phyloP scores from a whole-genome alignment of 2,888 invertebrate genomes.

The Gymnosoma rotundatum region DNA sequence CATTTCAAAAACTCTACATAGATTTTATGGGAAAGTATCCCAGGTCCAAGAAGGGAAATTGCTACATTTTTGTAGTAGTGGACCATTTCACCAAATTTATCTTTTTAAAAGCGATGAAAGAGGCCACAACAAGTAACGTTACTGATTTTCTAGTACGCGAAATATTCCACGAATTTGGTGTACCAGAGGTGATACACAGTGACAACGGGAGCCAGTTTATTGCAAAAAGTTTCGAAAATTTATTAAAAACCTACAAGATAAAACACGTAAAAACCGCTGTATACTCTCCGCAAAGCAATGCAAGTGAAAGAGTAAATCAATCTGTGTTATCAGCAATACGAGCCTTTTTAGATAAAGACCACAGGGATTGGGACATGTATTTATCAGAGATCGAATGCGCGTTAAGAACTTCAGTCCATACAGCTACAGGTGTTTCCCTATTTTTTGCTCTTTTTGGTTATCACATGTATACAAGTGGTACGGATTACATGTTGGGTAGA shows the following conservation, averaged over 20 bases:
- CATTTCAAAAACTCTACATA: conserved; percentile 40
- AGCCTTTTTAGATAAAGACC: conserved; percentile 31
- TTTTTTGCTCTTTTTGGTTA: neutral
- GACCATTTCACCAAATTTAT: neutral
- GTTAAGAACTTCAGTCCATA: conserved; percentile 30
- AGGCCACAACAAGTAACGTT: neutral
- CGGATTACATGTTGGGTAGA: conserved; percentile 28
- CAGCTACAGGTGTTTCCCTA: neutral
- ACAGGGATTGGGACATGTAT: conserved; percentile 18
- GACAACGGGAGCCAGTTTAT: too few species aligned
- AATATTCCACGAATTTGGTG: neutral
- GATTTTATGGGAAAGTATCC: conserved; percentile 69
- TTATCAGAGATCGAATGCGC: conserved; percentile 21
- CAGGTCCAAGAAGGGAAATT: conserved; percentile 46
- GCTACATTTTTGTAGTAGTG: conserved; percentile 43
- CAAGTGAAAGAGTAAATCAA: too few species aligned
- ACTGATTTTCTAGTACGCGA: neutral
- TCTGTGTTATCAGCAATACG: neutral
- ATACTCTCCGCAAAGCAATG: neutral
- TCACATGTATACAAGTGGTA: conserved; percentile 6
- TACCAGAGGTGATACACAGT: too few species aligned
- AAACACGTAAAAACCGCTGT: neutral
- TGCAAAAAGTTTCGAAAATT: too few species aligned
- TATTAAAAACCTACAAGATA: too few species aligned
- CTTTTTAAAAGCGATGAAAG: conserved; percentile 1